Evolutionary conservation across 2,797 vertebrate species (phyloP), one percentile per base, ranked within the genome.

Genomic region (Sphenopsis melanotis): DNA sequence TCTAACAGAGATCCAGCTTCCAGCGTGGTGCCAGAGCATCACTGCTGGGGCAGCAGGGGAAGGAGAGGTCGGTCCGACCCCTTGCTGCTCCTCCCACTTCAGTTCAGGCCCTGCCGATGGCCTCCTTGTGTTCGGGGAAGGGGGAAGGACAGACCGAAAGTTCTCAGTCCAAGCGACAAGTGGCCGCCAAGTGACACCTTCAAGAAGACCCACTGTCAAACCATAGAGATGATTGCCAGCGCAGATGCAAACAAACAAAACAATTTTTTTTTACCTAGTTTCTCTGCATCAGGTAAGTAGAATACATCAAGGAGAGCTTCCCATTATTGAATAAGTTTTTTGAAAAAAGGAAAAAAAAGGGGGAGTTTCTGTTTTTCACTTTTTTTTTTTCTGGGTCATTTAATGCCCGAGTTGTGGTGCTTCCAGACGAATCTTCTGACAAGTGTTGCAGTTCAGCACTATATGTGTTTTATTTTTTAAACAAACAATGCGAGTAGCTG

Each of bases 361-460:
- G 39, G 9, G 22, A 7, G 44, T 53, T 30, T 19, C 7, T n/a
- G 1, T 13, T 19, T 53, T 36, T 14, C 15, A 10, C 9, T 15
- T 32, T n/a, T 49, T 16, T 42, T 24, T 42, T n/a, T 26, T 2
- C 13, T n/a, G 3, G 1, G 39, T 37, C 0, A 0, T 7, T 22
- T 77, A 50, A 50, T 65, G 49, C 49, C 32, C 1, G 0, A 11
- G 39, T 20, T 34, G 9, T 19, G 52, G 6, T 49, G 36, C 20
- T 34, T 57, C 29, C 36, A 23, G 34, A 47, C 6, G 5, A 57
- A 30, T 32, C 30, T 70, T 27, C 17, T 10, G 20, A 82, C 66
- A 47, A 46, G 55, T n/a, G 63, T 36, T 86, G 36, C 9, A 39
- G 66, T 50, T 74, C 47, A 53, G 53, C 56, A 17, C 59, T 26